Percentiles rank a stretch among this genome's conserved stretches.
Evolutionary conservation across 2,797 vertebrate genomes (phyloP).

Genomic region (Furcifer pardalis): DNA sequence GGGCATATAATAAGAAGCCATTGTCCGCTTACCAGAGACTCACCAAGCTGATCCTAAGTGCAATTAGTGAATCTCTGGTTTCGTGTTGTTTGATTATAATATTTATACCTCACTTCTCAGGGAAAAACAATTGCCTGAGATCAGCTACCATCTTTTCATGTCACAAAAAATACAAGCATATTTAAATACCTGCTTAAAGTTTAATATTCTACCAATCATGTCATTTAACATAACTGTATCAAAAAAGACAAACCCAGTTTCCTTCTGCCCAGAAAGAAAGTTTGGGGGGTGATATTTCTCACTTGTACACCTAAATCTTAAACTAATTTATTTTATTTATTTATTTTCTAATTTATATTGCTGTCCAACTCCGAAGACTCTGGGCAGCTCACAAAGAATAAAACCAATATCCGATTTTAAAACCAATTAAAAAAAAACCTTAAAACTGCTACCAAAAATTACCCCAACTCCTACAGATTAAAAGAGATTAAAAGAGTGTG

Average conservation of each 20-base stretch:
- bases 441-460: too few relatives aligned
- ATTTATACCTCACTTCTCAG: background rate
- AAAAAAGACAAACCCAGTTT: background rate
- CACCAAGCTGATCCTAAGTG: background rate
- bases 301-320: background rate
- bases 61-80: background rate
- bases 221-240: background rate
- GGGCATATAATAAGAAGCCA: background rate
- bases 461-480: too few relatives aligned
- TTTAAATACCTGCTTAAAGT: background rate
- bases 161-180: background rate
- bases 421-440: too few relatives aligned
- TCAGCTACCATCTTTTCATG: background rate
- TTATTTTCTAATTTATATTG: too few relatives aligned
- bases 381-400: too few relatives aligned
- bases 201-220: background rate
- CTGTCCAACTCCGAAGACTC: too few relatives aligned
- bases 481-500: too few relatives aligned
- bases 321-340: too few relatives aligned
- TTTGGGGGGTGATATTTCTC: background rate
- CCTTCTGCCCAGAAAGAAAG: background rate
- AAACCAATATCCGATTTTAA: too few relatives aligned
- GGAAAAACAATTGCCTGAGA: background rate
- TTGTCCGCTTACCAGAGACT: background rate
- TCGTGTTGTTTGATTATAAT: background rate